Evolutionary conservation across 2,113 vertebrate species (phyloP).

Genomic region (Glareola pratincola): DNA sequence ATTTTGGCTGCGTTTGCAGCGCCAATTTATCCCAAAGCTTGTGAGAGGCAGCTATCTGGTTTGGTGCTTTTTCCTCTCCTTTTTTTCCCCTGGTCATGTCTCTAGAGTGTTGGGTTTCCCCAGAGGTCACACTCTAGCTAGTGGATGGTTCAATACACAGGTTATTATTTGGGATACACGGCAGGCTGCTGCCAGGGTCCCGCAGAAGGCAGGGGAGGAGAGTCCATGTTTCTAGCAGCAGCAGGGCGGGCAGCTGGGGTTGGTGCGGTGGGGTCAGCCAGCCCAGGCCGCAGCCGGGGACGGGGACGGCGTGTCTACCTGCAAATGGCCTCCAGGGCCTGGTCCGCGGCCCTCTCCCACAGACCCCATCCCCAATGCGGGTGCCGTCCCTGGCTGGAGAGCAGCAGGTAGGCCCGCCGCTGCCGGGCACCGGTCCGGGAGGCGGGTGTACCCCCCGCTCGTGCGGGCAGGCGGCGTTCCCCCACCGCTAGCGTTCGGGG

Average conservation of each 20-base stretch:
- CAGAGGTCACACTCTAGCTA: background rate
- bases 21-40: background rate
- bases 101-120: background rate
- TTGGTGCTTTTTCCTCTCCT: background rate
- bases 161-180: background rate
- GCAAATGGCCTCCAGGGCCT: background rate
- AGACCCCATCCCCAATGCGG: background rate
- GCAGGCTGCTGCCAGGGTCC: background rate
- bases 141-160: accelerated
- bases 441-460: accelerated
- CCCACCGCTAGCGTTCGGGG: too few relatives aligned
- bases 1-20: background rate
- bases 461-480: accelerated
- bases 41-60: background rate
- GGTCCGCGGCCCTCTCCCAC: background rate
- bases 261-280: background rate
- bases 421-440: too few relatives aligned
- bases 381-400: too few relatives aligned
- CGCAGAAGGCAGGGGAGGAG: background rate
- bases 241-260: background rate
- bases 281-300: background rate
- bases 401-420: background rate
- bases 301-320: background rate
- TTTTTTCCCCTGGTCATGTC: background rate
- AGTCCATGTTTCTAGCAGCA: background rate